phyloP scores from a whole-genome alignment of 2,888 invertebrate genomes.

The Pegoplata infirma region DNA sequence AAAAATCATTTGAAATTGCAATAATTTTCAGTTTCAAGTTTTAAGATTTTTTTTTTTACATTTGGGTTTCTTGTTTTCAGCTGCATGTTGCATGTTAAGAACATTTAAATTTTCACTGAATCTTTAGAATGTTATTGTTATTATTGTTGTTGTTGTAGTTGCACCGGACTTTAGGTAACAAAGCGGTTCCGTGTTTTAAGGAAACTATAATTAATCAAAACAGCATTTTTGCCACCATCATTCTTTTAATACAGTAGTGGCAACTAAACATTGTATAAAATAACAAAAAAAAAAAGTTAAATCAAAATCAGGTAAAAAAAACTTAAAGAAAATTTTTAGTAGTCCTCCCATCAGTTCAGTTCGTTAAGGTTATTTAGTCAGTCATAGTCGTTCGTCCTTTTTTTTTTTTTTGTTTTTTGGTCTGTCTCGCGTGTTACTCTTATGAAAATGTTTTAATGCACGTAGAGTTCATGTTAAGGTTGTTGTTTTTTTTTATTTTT shows the following conservation, averaged over 20 bases:
- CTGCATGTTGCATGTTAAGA: constrained; percentile 66
- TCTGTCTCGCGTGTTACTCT: constrained; percentile 1
- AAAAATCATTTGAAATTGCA: constrained; percentile 57
- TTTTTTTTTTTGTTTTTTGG: too few species aligned
- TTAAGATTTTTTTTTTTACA: constrained; percentile 18
- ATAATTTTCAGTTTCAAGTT: constrained; percentile 46
- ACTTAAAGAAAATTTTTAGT: background rate
- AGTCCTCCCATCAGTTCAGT: constrained; percentile 2
- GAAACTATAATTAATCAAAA: constrained; percentile 79
- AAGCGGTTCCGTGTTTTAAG: constrained; percentile 79
- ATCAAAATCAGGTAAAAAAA: too few species aligned
- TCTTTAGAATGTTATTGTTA: constrained; percentile 54
- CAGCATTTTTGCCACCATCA: constrained; percentile 78
- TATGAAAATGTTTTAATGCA: constrained; percentile 24
- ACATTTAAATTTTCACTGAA: constrained; percentile 65
- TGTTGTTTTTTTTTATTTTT: too few species aligned
- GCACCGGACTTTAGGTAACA: constrained; percentile 74
- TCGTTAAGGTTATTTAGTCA: constrained; percentile 49
- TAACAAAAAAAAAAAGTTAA: too few species aligned
- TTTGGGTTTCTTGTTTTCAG: constrained; percentile 18
- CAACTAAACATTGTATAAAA: constrained; percentile 13
- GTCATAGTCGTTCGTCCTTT: background rate
- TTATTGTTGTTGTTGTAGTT: constrained; percentile 49
- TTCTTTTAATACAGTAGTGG: constrained; percentile 31
- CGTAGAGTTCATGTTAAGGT: constrained; percentile 34